Percentiles rank a stretch among this genome's conserved stretches.
phyloP scores from a whole-genome alignment of 2,113 vertebrate species.

The Aythya baeri region DNA sequence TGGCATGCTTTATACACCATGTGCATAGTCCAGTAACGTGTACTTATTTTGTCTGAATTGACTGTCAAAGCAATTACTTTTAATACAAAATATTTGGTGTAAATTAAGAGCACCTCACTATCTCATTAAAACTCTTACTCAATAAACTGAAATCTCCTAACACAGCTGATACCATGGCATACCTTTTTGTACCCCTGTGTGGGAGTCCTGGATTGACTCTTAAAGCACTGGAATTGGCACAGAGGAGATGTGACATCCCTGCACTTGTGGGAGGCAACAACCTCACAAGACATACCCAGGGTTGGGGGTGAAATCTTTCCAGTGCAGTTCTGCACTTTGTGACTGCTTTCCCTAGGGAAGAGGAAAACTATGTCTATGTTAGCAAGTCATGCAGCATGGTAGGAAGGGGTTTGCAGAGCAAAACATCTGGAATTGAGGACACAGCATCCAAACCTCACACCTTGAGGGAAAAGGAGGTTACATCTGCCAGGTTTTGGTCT shows the following conservation, averaged over 20 bases:
- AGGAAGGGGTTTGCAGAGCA: not conserved
- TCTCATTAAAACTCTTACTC: not conserved
- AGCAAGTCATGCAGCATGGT: not conserved
- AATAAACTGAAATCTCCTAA: not conserved
- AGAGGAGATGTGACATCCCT: not conserved
- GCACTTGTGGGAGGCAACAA: not conserved
- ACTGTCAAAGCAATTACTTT: not conserved
- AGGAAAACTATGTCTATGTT: not conserved
- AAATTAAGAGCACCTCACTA: not conserved
- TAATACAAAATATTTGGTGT: not conserved
- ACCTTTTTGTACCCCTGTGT: not conserved
- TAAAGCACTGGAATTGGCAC: accelerated
- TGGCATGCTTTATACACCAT: not conserved
- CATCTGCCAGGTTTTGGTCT: not conserved
- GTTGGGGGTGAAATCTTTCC: not conserved
- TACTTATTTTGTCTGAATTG: not conserved
- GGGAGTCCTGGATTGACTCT: not conserved
- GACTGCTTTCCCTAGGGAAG: not conserved
- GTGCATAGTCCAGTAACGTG: not conserved
- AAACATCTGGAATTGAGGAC: not conserved
- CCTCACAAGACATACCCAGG: accelerated
- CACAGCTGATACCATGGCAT: not conserved
- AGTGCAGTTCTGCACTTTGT: not conserved
- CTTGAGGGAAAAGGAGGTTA: accelerated
- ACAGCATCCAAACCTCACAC: too few species aligned